These are phyloP conservation scores for Bellardia pandia DNA, from an alignment of 2,888 invertebrate species.

Conservation along the genomic window DNA sequence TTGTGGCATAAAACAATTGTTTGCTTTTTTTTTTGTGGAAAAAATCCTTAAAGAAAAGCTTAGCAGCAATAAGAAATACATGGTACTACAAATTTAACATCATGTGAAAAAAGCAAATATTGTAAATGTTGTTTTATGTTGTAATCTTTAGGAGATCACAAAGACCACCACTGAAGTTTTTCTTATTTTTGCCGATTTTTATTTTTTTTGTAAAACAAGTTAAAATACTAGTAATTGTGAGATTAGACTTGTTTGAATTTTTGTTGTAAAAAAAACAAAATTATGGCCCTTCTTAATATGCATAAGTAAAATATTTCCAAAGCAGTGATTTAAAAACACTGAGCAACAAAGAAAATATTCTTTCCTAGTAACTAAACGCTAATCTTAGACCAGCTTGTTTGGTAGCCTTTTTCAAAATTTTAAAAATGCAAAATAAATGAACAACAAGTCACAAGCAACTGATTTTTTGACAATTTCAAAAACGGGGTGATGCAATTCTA, in stretches of 20 bases:
- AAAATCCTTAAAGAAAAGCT: slow-evolving; percentile 62
- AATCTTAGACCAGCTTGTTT: too few species aligned
- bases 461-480: too few species aligned
- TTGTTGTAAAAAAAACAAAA: neutral
- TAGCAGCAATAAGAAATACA: slow-evolving; percentile 15
- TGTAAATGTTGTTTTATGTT: slow-evolving; percentile 65
- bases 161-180: slow-evolving; percentile 65
- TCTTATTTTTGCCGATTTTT: slow-evolving; percentile 3
- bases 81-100: slow-evolving; percentile 34
- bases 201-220: slow-evolving; percentile 24
- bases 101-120: slow-evolving; percentile 68
- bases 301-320: too few species aligned
- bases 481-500: too few species aligned
- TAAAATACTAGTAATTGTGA: slow-evolving; percentile 21
- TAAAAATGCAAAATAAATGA: too few species aligned
- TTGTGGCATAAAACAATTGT: slow-evolving; percentile 67
- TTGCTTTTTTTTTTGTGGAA: slow-evolving; percentile 1
- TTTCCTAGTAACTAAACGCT: too few species aligned
- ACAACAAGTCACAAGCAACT: too few species aligned
- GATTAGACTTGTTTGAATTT: slow-evolving; percentile 34
- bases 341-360: too few species aligned
- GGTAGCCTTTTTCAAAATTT: too few species aligned
- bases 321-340: too few species aligned
- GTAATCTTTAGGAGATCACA: slow-evolving; percentile 65
- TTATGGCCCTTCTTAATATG: too few species aligned